Percentiles rank a stretch among this genome's conserved stretches.
Evolutionary conservation across 2,888 invertebrate species (phyloP).

Genomic region (Seladonia tumulorum): DNA sequence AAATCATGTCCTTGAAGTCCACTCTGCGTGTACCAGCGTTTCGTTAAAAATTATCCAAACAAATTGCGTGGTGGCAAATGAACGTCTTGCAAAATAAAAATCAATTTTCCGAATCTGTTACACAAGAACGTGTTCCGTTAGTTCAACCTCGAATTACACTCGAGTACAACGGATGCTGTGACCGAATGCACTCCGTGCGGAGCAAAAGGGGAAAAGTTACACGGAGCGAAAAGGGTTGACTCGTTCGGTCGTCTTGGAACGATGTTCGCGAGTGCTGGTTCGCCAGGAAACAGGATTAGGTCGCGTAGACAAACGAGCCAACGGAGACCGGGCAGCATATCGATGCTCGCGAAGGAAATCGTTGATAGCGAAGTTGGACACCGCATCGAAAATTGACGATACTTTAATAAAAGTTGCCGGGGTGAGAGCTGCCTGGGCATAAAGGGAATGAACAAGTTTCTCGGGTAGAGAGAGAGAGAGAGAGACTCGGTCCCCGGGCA

Average conservation of each 20-base stretch:
- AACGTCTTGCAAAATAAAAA: too few species aligned
- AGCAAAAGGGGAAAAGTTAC: too few species aligned
- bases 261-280: neutral
- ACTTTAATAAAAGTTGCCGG: conserved; percentile 11
- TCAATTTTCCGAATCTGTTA: too few species aligned
- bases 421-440: neutral
- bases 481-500: neutral
- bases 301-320: neutral
- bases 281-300: neutral
- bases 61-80: too few species aligned
- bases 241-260: neutral
- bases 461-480: neutral
- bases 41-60: too few species aligned
- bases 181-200: too few species aligned
- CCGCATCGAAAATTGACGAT: conserved; percentile 16
- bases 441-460: conserved; percentile 16
- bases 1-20: too few species aligned
- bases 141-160: too few species aligned
- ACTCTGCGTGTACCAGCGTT: too few species aligned
- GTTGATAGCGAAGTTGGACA: conserved; percentile 5
- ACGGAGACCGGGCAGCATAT: neutral
- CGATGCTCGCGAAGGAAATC: neutral
- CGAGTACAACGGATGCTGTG: too few species aligned
- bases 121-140: too few species aligned
- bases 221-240: neutral